Evolutionary conservation across 2,797 vertebrate genomes (phyloP).

Genomic region (Silurus lanzhouensis): DNA sequence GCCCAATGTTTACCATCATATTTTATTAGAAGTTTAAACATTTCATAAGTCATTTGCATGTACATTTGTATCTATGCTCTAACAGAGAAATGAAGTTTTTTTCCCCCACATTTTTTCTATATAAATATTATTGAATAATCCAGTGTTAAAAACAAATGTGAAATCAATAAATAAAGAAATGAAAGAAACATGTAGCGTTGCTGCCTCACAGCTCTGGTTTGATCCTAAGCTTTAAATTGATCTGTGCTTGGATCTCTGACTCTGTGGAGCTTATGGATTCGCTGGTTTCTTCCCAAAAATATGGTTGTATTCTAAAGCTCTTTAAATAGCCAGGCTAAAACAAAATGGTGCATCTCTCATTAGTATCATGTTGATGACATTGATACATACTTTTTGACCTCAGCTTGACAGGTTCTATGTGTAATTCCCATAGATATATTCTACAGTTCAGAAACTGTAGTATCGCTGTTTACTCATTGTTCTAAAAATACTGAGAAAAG

Average conservation of each 20-base stretch:
- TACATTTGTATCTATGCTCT: neutral
- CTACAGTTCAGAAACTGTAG: neutral
- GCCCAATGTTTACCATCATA: neutral
- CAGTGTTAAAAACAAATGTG: neutral
- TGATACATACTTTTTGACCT: neutral
- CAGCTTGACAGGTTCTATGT: neutral
- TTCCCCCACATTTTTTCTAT: neutral
- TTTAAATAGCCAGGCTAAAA: neutral
- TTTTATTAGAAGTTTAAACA: neutral
- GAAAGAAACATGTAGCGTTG: neutral
- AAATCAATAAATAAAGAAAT: neutral
- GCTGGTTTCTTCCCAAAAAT: neutral
- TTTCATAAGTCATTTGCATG: neutral
- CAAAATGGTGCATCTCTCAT: neutral
- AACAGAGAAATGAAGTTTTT: neutral
- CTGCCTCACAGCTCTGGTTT: neutral
- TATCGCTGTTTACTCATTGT: neutral
- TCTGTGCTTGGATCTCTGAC: neutral
- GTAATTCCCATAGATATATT: neutral
- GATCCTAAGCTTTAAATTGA: neutral
- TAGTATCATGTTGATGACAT: neutral
- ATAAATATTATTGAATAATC: neutral
- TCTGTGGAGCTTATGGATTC: neutral
- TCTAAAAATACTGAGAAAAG: neutral
- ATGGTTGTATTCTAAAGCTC: neutral